These are phyloP conservation scores for Pelodytes ibericus DNA, from an alignment of 2,797 vertebrate genomes.

Conservation along the genomic window DNA sequence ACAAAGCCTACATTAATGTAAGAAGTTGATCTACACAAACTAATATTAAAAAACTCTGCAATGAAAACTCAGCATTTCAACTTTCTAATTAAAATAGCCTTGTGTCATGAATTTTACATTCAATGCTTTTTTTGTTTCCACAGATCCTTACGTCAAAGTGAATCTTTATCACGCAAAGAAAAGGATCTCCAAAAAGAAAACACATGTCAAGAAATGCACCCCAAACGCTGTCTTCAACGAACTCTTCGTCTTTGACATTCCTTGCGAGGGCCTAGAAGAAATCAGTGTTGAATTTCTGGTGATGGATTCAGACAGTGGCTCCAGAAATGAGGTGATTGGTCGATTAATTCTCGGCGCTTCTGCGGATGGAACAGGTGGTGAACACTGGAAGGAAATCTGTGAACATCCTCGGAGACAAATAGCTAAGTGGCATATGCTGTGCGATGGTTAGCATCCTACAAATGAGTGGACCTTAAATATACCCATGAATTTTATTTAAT, in stretches of 20 bases:
- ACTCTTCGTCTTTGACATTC: slow-evolving; percentile 96
- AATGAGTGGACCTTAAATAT: slow-evolving; percentile 55
- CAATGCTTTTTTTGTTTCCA: slow-evolving; percentile 45
- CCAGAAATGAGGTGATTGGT: slow-evolving; percentile 84
- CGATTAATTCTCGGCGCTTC: slow-evolving; percentile 84
- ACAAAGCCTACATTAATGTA: too few species aligned
- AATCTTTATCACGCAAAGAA: slow-evolving; percentile 96
- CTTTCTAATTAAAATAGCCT: too few species aligned
- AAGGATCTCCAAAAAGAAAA: slow-evolving; percentile 97
- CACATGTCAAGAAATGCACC: slow-evolving; percentile 94
- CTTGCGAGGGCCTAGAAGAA: slow-evolving; percentile 89
- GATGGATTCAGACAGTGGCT: slow-evolving; percentile 89
- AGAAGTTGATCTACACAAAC: too few species aligned
- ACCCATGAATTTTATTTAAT: slow-evolving; percentile 66
- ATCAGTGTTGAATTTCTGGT: slow-evolving; percentile 96
- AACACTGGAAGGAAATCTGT: slow-evolving; percentile 98
- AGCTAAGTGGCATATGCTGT: slow-evolving; percentile 93
- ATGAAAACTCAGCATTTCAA: too few species aligned
- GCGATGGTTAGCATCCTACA: slow-evolving; percentile 82
- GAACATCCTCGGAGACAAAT: slow-evolving; percentile 96
- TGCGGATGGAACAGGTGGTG: slow-evolving; percentile 85
- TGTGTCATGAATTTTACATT: neutral
- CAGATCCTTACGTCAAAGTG: slow-evolving; percentile 96
- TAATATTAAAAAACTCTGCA: too few species aligned
- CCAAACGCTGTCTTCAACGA: slow-evolving; percentile 98